Base-by-base conservation (phyloP, 1,140 invertebrate genomes). In the Trachymyrmex cornetzi region DNA sequence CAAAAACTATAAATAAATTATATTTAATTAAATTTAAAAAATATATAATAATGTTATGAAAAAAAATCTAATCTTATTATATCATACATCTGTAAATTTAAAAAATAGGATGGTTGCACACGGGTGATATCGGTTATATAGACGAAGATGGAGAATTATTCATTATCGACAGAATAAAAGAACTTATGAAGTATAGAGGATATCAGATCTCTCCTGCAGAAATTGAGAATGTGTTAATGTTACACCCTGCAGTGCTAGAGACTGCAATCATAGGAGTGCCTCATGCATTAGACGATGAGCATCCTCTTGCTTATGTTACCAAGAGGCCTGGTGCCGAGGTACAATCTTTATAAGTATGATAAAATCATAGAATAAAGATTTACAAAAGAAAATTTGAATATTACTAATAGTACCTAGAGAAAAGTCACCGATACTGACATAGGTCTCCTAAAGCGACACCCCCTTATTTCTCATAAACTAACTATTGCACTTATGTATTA, bases 141-240 rank as follows among this genome's bases (percentile, higher is more conserved):
- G 95, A 96, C 53, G 90, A 95, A 2, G 87, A 95, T 1, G 96
- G 94, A 4, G 95, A 94, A 34, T 86, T 97, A 30, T 96, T 93
- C 44, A 92, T 97, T 66, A 89, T 96, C 0, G 97, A 97, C 61
- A 93, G 96, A 75, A 55, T 96, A 11, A 97, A 97, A 80, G 96
- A 97, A 87, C 88, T 97, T 11, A 96, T 97, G 59, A 97, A 97
- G 88, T 96, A 96, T 44, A 96, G 96, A 93, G 96, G 95, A 55
- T 89, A 95, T 64, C 96, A 96, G 87, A 95, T 96, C 3, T 91
- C 96, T 0, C 97, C 97, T 2, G 94, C 95, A 0, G 96, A 97
- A 91, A 93, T 97, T n/a, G 97, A 97, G 92, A 93, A 93, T 77
- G 14, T 96, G 4, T 92, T 97, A 44, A 87, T 95, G 6, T 93